phyloP scores from a whole-genome alignment of 2,113 vertebrate species.

The Oxyruncus cristatus region DNA sequence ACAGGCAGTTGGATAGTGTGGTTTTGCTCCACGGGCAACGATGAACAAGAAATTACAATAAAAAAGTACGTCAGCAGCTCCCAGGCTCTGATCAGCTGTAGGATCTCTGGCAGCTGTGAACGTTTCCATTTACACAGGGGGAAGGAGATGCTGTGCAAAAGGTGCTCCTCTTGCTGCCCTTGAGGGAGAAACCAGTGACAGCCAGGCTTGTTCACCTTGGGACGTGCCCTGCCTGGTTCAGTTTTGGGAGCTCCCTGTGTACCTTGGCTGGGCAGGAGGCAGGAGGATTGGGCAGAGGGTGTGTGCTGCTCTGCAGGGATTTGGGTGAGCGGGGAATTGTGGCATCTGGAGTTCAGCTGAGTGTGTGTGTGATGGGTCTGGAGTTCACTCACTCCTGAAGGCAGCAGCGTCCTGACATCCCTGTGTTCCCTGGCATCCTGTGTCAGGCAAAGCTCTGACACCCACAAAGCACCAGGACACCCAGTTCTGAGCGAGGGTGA shows the following conservation, averaged over 20 bases:
- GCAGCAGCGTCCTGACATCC: neutral
- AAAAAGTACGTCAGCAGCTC: slow-evolving; percentile 32
- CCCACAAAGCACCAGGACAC: neutral
- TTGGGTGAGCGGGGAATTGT: neutral
- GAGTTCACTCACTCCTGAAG: neutral
- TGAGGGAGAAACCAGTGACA: neutral
- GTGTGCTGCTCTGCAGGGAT: neutral
- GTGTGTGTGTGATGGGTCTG: rapidly evolving
- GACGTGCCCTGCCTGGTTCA: neutral
- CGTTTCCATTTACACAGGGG: neutral
- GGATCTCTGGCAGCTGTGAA: neutral
- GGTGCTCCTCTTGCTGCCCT: neutral
- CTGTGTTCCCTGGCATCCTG: too few relatives aligned
- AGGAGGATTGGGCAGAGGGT: neutral
- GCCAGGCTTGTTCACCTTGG: neutral
- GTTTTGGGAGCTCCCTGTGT: neutral
- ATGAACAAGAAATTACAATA: slow-evolving; percentile 33
- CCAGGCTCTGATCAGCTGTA: neutral
- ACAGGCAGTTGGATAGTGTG: neutral
- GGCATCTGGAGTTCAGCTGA: neutral
- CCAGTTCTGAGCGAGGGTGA: neutral
- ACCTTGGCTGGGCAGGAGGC: neutral
- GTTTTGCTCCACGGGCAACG: slow-evolving; percentile 11
- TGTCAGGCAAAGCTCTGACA: neutral
- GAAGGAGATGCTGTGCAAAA: neutral